Base-by-base conservation (phyloP, 2,888 invertebrate species). In the Apocheima hispidaria region DNA sequence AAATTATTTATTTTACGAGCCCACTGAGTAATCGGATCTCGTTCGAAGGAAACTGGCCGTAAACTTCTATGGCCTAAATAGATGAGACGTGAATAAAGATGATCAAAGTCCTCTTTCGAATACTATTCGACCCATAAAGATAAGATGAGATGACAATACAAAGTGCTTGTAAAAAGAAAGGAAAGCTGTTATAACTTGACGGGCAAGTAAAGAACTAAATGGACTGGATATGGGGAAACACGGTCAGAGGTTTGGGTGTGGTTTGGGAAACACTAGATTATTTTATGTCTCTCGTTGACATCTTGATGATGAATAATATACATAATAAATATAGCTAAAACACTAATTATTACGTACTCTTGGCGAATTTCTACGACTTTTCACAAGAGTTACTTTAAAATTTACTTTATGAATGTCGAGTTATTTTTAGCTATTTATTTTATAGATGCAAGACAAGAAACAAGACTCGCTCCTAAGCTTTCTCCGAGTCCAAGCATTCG, bases 1-100 rank as follows among this genome's bases (percentile, higher is more conserved):
- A 88, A 86, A 88, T 88, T 84, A 85, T 87, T 86, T 86, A 86
- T 86, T 90, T 89, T 87, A 89, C 86, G 87, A 86, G 67, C 75
- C 79, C 74, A 79, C 77, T 84, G 87, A 88, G 87, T 88, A 86
- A 86, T 84, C 85, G 83, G 77, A 82, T 78, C 78, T 78, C 78
- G 80, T 84, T 78, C 68, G 69, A 54, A 71, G 72, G 77, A 75
- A 79, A 79, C 68, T 77, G 55, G 64, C 78, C 82, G 78, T 87
- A 86, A 88, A 86, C 81, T 82, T 72, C 79, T 78, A 81, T 75
- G 71, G 75, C 75, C 74, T 74, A 77, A 82, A 81, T 82, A 83
- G 78, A 81, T 73, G 77, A 73, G 71, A 72, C 57, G 66, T 63
- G 67, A 69, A 74, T 72, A 73, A 75, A 71, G 67, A 79, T 78